Conservation (phyloP, 1,140 invertebrate genomes). For the Sipha flava region DNA sequence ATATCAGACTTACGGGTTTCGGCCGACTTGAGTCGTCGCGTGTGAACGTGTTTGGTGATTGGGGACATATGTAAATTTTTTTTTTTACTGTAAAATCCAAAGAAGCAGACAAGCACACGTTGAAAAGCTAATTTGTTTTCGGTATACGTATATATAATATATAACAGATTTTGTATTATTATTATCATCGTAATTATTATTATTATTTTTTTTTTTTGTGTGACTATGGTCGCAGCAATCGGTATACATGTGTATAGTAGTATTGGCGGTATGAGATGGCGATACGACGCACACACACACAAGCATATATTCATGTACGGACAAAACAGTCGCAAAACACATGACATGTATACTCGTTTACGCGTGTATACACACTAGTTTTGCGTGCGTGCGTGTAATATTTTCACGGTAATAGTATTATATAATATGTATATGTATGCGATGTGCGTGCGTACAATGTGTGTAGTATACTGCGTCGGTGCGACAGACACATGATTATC, state of each 20-base stretch:
- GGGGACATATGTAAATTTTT: background rate
- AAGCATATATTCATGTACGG: background rate
- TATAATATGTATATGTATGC: background rate
- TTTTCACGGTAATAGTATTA: background rate
- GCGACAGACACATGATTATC: too few species aligned
- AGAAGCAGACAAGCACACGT: slow-evolving; percentile 23
- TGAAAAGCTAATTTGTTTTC: slow-evolving; percentile 10
- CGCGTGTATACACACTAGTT: too few species aligned
- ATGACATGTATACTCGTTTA: too few species aligned
- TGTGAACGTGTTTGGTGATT: background rate
- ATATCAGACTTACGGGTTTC: slow-evolving; percentile 30
- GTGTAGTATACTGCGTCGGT: too few species aligned
- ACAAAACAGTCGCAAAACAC: background rate
- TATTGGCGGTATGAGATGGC: background rate
- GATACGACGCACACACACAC: background rate
- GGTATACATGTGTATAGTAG: background rate
- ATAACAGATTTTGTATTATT: background rate
- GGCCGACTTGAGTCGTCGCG: slow-evolving; percentile 26
- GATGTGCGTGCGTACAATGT: background rate
- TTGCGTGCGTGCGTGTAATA: background rate
- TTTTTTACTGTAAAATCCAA: background rate
- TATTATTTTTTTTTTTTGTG: background rate
- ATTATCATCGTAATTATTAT: too few species aligned
- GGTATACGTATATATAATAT: background rate
- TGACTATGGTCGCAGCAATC: background rate